Evolutionary conservation across 2,888 invertebrate species (phyloP), one percentile per base, ranked within the genome.

Genomic region (Hetaerina titia): DNA sequence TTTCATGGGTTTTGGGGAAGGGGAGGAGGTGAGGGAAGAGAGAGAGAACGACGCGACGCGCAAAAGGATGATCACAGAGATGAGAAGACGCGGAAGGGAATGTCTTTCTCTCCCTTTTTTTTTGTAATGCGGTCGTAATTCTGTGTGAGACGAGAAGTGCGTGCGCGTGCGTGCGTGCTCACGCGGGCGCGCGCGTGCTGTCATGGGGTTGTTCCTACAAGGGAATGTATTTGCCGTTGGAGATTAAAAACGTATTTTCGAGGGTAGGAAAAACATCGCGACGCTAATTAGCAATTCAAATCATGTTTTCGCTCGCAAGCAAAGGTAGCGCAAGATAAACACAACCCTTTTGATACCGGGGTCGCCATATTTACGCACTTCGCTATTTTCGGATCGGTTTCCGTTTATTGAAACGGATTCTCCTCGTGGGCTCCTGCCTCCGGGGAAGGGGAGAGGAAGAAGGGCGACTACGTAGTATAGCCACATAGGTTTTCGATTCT

Each of bases 221-320:
- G 81, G n/a, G 56, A 57, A 57, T 56, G 92, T 17, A 74, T 92
- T 69, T 74, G 56, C 56, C 69, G 92, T 57, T 69, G 69, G 56
- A 69, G 56, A 92, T 69, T 69, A 92, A 69, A 74, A 92, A 56
- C 63, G 45, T 22, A n/a, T n/a, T 56, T 57, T n/a, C 69, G 64
- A 69, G 56, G 92, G n/a, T 11, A 56, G n/a, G 22, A n/a, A 92
- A 56, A 69, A 92, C 64, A 92, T 92, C 15, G 56, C n/a, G 92
- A 56, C 92, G 64, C 92, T 92, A 92, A 92, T 92, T 92, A 92
- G 69, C 56, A 69, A 92, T 92, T 69, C 92, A 74, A 69, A 81
- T 81, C 81, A 81, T 81, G 81, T 31, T 81, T 81, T 31, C 25
- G 25, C 81, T 81, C 81, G 9, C 13, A 4, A 81, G 81, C 81